Evolutionary conservation across 1,140 invertebrate species (phyloP).

Genomic region (Camponotus vicinus): DNA sequence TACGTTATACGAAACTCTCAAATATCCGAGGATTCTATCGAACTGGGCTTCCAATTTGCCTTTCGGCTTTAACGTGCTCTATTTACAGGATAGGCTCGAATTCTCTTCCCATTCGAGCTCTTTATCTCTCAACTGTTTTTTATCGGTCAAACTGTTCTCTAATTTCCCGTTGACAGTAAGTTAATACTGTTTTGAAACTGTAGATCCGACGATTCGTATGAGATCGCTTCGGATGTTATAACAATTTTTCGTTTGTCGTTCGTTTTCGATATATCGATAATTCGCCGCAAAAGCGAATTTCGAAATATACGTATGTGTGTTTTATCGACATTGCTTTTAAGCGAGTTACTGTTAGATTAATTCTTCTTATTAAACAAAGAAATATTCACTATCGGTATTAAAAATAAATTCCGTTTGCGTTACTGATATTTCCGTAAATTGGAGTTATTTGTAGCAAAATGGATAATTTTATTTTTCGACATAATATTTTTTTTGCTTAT

Average conservation of each 20-base stretch:
- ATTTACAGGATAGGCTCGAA: constrained; percentile 10
- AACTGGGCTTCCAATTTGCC: constrained; percentile 34
- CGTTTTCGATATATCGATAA: constrained; percentile 25
- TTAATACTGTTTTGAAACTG: constrained; percentile 50
- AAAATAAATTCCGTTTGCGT: constrained; percentile 3
- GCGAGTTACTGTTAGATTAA: background rate
- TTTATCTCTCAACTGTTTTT: constrained; percentile 6
- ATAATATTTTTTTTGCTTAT: background rate
- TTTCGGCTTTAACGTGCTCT: constrained; percentile 1
- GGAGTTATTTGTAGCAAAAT: background rate
- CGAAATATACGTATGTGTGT: too few species aligned
- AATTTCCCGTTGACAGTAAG: constrained; percentile 46
- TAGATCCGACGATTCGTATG: constrained; percentile 14
- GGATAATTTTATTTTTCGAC: background rate
- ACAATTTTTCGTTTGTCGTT: constrained; percentile 23
- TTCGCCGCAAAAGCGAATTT: constrained; percentile 15
- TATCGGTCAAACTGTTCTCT: constrained; percentile 25
- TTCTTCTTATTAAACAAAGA: background rate
- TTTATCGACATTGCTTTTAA: background rate
- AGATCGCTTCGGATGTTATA: background rate
- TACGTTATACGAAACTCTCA: constrained; percentile 4
- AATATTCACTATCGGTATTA: background rate
- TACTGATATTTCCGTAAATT: background rate
- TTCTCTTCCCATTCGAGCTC: constrained; percentile 14
- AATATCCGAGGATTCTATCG: background rate